Percentiles rank a stretch among this genome's conserved stretches.
These are phyloP conservation scores for Nomada hirtipes DNA, from an alignment of 2,888 invertebrate genomes.

Conservation along the genomic window DNA sequence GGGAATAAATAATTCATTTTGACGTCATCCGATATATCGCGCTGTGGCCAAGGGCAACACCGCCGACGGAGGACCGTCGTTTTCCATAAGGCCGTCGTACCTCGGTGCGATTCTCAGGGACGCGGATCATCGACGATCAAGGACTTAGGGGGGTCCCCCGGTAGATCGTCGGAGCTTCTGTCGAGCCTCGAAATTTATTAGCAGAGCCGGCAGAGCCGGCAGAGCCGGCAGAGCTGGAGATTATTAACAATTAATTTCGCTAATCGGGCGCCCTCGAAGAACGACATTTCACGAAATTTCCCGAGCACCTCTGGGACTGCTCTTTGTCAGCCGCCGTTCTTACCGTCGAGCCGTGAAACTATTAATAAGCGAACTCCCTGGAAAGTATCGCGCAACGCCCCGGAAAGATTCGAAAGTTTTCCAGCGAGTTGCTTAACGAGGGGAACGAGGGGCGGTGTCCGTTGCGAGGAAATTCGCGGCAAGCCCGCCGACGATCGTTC, in stretches of 20 bases:
- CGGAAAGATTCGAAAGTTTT: no score
- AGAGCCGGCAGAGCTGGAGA: neutral
- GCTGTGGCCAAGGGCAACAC: conserved; percentile 3
- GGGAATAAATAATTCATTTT: conserved; percentile 38
- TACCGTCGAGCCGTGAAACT: neutral
- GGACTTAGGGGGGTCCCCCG: no score
- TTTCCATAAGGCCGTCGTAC: neutral
- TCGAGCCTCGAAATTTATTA: conserved; percentile 22
- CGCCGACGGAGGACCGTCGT: neutral
- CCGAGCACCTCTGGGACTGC: no score
- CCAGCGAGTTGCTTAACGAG: neutral
- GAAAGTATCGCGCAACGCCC: no score
- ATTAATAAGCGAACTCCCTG: no score
- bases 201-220: neutral
- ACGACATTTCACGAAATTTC: neutral
- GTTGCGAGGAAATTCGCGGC: neutral
- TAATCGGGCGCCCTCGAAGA: neutral
- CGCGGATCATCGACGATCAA: no score
- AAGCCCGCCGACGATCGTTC: neutral
- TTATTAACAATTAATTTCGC: conserved; percentile 19
- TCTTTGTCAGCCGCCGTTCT: no score
- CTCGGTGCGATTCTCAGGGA: neutral
- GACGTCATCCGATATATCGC: conserved; percentile 17
- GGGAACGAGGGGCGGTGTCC: neutral
- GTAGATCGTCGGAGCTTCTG: no score